Conservation (phyloP, 2,888 invertebrate genomes). For the Hirtodrosophila duncani region DNA sequence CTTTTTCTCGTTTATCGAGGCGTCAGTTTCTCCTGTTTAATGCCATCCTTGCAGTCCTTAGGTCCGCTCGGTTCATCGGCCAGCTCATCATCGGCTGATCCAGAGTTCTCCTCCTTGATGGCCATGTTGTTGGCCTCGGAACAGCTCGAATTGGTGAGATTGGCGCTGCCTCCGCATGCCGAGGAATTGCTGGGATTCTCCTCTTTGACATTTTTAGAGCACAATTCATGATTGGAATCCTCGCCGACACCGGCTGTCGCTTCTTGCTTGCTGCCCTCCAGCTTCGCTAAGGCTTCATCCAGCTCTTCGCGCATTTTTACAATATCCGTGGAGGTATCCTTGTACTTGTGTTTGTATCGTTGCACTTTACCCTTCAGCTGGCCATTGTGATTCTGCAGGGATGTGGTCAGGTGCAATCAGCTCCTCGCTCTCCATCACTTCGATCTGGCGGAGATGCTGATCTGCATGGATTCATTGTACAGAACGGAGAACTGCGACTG, state of each 20-base stretch:
- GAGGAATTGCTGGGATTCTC: conserved; percentile 53
- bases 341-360: conserved; percentile 94
- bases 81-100: conserved; percentile 70
- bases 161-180: conserved; percentile 24
- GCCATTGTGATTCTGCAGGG: conserved; percentile 97
- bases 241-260: conserved; percentile 73
- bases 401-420: conserved; percentile 95
- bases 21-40: conserved; percentile 79
- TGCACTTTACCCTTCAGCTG: conserved; percentile 97
- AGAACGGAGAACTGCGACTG: conserved; percentile 99
- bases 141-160: conserved; percentile 31
- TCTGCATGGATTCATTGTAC: conserved; percentile 97
- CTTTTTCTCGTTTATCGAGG: conserved; percentile 85
- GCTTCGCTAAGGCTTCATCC: conserved; percentile 82
- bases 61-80: conserved; percentile 70
- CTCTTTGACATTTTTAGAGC: conserved; percentile 76
- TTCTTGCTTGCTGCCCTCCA: conserved; percentile 80
- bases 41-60: conserved; percentile 76
- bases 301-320: conserved; percentile 86
- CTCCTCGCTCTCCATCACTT: conserved; percentile 99
- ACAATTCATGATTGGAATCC: conserved; percentile 79
- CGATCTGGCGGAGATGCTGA: conserved; percentile 95
- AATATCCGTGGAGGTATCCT: conserved; percentile 90
- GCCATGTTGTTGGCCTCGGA: conserved; percentile 77
- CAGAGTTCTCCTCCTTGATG: conserved; percentile 81